These are phyloP conservation scores for Orchesellides sinensis DNA, from an alignment of 2,888 invertebrate genomes.

Conservation along the genomic window DNA sequence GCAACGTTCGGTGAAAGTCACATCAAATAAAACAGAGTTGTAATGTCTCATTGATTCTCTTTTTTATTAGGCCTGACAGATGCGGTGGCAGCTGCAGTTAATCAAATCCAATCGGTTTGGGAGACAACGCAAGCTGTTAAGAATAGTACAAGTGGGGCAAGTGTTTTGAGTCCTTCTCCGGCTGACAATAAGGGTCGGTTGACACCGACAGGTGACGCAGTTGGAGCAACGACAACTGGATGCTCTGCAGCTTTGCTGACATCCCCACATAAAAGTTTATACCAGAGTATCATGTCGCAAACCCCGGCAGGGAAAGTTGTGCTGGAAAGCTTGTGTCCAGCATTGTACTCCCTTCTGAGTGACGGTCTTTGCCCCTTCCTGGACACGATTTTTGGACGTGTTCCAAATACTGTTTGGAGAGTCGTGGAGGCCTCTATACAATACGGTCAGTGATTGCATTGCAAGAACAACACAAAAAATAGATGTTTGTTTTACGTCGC, in stretches of 20 bases:
- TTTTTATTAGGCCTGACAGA: conserved; percentile 82
- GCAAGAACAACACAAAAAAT: not conserved
- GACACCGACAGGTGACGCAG: conserved; percentile 52
- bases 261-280: conserved; percentile 58
- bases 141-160: conserved; percentile 22
- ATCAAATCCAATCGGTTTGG: conserved; percentile 78
- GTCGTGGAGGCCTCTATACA: conserved; percentile 92
- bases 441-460: conserved; percentile 80
- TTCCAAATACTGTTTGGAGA: conserved; percentile 92
- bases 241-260: conserved; percentile 7
- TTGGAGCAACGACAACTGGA: not conserved
- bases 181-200: conserved; percentile 48
- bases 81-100: conserved; percentile 86
- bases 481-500: not conserved
- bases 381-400: conserved; percentile 90
- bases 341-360: conserved; percentile 88
- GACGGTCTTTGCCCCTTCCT: conserved; percentile 90
- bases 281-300: conserved; percentile 69
- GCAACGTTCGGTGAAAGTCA: not conserved
- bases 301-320: conserved; percentile 85
- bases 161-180: conserved; percentile 35
- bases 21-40: not conserved
- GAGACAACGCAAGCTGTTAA: conserved; percentile 59
- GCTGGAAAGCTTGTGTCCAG: conserved; percentile 87
- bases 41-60: not conserved